Evolutionary conservation across 2,113 vertebrate species (phyloP).

Genomic region (Pipra filicauda): DNA sequence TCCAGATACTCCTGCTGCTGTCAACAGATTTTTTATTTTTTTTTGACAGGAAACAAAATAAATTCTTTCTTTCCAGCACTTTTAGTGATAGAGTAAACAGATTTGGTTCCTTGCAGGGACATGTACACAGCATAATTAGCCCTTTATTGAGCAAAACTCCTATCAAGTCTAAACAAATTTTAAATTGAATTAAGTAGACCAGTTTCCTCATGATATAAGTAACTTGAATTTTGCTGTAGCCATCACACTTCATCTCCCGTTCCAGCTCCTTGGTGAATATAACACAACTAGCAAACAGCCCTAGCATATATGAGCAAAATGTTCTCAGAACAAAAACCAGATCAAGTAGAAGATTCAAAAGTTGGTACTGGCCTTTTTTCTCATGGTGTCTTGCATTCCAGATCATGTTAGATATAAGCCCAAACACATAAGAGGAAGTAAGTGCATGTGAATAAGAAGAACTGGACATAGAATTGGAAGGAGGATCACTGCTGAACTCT

Average conservation of each 20-base stretch:
- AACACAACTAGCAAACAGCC: not conserved
- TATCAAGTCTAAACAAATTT: not conserved
- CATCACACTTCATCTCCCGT: not conserved
- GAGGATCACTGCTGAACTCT: not conserved
- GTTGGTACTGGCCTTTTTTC: not conserved
- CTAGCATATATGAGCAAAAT: not conserved
- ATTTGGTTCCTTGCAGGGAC: not conserved
- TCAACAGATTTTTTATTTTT: not conserved
- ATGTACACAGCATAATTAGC: not conserved
- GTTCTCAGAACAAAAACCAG: not conserved
- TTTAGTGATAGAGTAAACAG: not conserved
- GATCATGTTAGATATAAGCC: not conserved
- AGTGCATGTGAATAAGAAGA: not conserved
- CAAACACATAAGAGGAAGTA: not conserved
- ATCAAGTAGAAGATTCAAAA: not conserved
- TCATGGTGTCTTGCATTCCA: not conserved
- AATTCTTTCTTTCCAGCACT: not conserved
- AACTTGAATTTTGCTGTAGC: not conserved
- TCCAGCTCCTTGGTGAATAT: not conserved
- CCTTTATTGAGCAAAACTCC: not conserved
- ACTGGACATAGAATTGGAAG: not conserved
- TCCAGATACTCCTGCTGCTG: not conserved
- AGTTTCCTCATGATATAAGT: not conserved
- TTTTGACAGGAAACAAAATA: not conserved
- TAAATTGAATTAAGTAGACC: not conserved